Evolutionary conservation across 1,140 invertebrate species (phyloP), one percentile per base, ranked within the genome.

Genomic region (Ditylenchus dipsaci): DNA sequence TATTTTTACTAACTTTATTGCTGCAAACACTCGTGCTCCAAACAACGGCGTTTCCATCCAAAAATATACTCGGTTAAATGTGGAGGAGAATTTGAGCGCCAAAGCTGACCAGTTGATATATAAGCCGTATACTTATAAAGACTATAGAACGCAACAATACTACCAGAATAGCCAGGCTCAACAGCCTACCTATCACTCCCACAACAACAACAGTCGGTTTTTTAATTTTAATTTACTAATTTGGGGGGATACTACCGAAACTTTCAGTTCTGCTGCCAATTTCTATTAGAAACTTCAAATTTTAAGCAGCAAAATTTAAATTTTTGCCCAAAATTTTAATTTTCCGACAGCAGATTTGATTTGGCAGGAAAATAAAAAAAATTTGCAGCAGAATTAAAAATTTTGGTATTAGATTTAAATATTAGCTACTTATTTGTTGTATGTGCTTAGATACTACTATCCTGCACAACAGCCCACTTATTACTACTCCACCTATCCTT

Each of bases 61-160:
- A 53, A 53, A 53, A 17, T 21, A 1, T 17, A 17, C 15, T 8
- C n/a, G 49, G 15, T 19, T 53, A 15, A 19, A 53, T 26, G 23
- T 53, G 23, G 49, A 19, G 8, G 49, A 53, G 15, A 1, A 53
- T 17, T 19, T 53, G 49, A 53, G 8, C 8, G 3, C 49, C 49
- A 53, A 53, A 53, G 49, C 49, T 53, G 49, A 53, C 49, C n/a
- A 53, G 8, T 53, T 53, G 49, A 53, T 53, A 7, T 53, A 53
- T 17, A 53, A 53, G 49, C 49, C 49, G 3, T 53, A 53, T 15
- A 53, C 49, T 3, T 53, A 53, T 15, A 53, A 15, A 19, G 49
- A 53, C 23, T 26, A 53, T 19, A 19, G 49, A 26, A 53, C 3
- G 3, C 49, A 53, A 26, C 49, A 53, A 3, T 21, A 53, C 23